A percentile compares a stretch with the other conserved stretches of the same genome.
These are phyloP conservation scores for Paraplagusia blochii DNA, from an alignment of 2,113 vertebrate genomes.

Conservation along the genomic window DNA sequence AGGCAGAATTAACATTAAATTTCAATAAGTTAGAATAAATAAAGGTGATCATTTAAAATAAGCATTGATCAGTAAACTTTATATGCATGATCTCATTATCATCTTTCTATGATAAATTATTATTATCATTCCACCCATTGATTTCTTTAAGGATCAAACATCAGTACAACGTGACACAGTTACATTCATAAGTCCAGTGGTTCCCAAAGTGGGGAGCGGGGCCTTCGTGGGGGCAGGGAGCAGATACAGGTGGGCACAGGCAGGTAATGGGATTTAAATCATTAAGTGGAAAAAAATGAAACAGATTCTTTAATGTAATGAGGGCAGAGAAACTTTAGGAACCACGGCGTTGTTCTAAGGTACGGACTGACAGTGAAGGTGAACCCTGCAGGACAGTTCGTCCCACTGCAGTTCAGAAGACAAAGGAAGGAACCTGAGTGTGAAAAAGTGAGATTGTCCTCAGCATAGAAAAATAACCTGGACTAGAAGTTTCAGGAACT, in stretches of 20 bases:
- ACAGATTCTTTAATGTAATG: no score
- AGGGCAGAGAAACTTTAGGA: no score
- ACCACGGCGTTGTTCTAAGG: constrained; percentile 1
- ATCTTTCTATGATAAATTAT: constrained; percentile 38
- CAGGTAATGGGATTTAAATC: no score
- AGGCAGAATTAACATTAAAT: constrained; percentile 45
- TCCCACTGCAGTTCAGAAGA: constrained; percentile 50
- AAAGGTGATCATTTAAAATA: constrained; percentile 44
- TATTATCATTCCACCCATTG: constrained; percentile 47
- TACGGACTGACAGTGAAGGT: constrained; percentile 25
- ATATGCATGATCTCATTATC: constrained; percentile 43
- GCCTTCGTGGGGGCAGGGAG: no score
- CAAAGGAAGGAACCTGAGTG: constrained; percentile 61
- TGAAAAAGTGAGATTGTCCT: constrained; percentile 48
- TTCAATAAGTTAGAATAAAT: constrained; percentile 6
- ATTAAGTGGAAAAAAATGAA: no score
- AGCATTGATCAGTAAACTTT: constrained; percentile 56
- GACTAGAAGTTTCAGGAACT: constrained; percentile 50
- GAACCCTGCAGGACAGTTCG: constrained; percentile 14
- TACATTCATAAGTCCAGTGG: constrained; percentile 10
- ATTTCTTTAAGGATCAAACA: constrained; percentile 38
- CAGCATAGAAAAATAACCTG: constrained; percentile 60
- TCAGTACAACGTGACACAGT: constrained; percentile 15
- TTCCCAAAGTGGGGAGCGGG: no score
- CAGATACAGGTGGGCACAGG: no score